Percentiles rank a stretch among this genome's conserved stretches.
Evolutionary conservation across 1,140 invertebrate species (phyloP).

Genomic region (Mamestra configurata): DNA sequence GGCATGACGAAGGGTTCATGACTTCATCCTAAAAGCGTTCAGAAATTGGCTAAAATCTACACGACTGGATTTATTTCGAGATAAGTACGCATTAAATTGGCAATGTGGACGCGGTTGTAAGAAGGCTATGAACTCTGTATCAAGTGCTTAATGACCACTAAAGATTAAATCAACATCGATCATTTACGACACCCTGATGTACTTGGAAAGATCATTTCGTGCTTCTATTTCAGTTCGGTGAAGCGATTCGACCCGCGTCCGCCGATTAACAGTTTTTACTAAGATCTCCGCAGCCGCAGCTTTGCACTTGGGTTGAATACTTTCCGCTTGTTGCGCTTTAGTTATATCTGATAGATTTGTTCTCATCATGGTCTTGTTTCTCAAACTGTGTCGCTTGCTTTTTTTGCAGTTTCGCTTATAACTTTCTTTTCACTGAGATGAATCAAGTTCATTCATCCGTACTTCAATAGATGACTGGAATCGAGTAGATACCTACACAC

Average conservation of each 20-base stretch:
- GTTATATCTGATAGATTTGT: slow-evolving; percentile 60
- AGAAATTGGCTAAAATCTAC: not conserved
- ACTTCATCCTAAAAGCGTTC: not conserved
- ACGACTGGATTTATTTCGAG: slow-evolving; percentile 27
- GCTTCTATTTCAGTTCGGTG: slow-evolving; percentile 73
- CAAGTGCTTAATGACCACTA: slow-evolving; percentile 72
- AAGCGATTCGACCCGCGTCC: slow-evolving; percentile 65
- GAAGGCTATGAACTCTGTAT: slow-evolving; percentile 53
- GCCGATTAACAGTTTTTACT: slow-evolving; percentile 78
- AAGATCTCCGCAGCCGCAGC: slow-evolving; percentile 61
- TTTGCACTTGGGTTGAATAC: slow-evolving; percentile 66
- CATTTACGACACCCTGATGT: slow-evolving; percentile 74
- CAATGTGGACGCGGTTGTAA: slow-evolving; percentile 35
- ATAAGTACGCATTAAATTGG: slow-evolving; percentile 37
- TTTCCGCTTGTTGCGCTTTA: slow-evolving; percentile 71
- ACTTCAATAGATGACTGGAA: too few relatives aligned
- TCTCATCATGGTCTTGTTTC: slow-evolving; percentile 66
- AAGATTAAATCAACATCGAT: slow-evolving; percentile 67
- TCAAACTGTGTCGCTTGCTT: slow-evolving; percentile 27
- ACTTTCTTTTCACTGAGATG: slow-evolving; percentile 13
- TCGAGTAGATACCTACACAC: not conserved
- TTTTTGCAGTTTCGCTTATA: not conserved
- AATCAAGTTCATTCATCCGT: not conserved
- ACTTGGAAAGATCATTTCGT: slow-evolving; percentile 58
- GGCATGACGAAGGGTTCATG: not conserved